Conservation (phyloP, 2,113 vertebrate species). For the Parotia lawesii region DNA sequence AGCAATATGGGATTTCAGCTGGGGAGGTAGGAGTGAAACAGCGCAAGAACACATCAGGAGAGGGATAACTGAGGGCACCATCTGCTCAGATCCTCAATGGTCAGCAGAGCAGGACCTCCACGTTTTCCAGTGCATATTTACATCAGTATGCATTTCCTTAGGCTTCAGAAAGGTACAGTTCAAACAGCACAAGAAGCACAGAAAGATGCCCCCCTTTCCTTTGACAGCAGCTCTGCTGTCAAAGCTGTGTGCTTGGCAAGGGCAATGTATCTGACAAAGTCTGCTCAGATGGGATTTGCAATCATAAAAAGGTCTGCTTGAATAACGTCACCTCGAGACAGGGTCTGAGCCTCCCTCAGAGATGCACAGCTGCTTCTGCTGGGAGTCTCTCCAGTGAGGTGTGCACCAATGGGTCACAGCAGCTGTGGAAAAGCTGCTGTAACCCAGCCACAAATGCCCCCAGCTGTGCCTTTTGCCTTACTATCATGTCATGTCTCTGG, state of each 20-base stretch:
- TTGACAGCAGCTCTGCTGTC: background rate
- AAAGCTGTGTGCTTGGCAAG: background rate
- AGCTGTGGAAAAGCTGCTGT: background rate
- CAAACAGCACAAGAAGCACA: background rate
- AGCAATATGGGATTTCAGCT: background rate
- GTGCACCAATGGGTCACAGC: background rate
- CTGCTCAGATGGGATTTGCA: background rate
- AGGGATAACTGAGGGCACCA: background rate
- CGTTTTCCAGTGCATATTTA: fast-evolving
- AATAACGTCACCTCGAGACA: fast-evolving
- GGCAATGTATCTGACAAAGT: background rate
- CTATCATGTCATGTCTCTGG: fast-evolving
- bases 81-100: background rate
- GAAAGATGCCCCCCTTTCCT: background rate
- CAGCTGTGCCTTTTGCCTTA: background rate
- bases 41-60: background rate
- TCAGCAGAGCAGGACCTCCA: background rate
- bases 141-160: background rate
- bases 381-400: background rate
- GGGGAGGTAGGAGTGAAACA: background rate
- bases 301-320: background rate
- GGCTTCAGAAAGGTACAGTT: background rate
- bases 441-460: background rate
- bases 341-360: background rate
- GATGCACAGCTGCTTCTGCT: background rate